These are phyloP conservation scores for Harpagoxenus sublaevis DNA, from an alignment of 2,888 invertebrate genomes.

Conservation along the genomic window DNA sequence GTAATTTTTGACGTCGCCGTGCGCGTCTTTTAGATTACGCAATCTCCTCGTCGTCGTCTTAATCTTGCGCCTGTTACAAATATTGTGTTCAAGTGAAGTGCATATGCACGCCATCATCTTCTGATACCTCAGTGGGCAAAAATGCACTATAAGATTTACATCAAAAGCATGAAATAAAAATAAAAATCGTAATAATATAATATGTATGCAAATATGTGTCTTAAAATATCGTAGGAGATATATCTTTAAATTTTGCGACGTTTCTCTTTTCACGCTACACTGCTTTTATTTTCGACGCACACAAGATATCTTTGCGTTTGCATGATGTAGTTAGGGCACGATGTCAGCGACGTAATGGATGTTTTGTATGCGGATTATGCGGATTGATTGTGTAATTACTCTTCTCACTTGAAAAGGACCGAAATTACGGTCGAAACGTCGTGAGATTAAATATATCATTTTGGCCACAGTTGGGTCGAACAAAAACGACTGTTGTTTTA, in stretches of 20 bases:
- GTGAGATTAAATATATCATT: too few species aligned
- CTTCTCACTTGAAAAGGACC: too few species aligned
- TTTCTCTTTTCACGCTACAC: too few species aligned
- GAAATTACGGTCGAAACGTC: too few species aligned
- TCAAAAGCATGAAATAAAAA: neutral
- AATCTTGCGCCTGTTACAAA: conserved; percentile 18
- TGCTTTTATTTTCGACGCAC: too few species aligned
- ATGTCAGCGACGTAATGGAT: too few species aligned
- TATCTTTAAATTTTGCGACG: neutral
- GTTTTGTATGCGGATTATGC: too few species aligned
- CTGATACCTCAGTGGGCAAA: neutral
- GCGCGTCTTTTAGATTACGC: conserved; percentile 38
- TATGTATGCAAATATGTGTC: neutral
- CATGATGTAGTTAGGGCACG: too few species aligned
- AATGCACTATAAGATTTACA: neutral
- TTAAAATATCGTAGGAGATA: neutral
- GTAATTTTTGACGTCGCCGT: conserved; percentile 35
- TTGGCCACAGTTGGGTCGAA: too few species aligned
- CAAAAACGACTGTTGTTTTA: neutral
- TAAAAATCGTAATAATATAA: neutral
- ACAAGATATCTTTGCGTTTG: too few species aligned
- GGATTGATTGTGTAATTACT: too few species aligned
- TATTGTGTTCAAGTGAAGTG: conserved; percentile 5
- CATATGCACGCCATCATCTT: neutral
- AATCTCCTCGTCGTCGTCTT: conserved; percentile 37